Conservation (phyloP, 2,888 invertebrate species). For the Drosophila colorata region DNA sequence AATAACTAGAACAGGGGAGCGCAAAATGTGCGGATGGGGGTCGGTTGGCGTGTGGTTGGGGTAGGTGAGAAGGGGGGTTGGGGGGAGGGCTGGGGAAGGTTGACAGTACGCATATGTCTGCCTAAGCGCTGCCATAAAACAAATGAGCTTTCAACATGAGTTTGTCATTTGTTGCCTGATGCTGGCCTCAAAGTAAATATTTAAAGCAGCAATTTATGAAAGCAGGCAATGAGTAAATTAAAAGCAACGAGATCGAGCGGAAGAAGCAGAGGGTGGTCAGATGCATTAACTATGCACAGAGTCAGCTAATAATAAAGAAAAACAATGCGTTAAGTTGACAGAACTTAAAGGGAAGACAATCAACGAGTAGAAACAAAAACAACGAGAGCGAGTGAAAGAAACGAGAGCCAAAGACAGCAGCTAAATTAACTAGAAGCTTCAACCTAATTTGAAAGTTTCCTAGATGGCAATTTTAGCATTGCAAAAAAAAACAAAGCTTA, state of each 20-base stretch:
- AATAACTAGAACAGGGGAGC: constrained; percentile 65
- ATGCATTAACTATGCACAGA: not conserved
- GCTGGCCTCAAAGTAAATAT: constrained; percentile 13
- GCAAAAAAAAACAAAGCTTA: too few species aligned
- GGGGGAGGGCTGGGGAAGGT: not conserved
- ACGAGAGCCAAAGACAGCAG: constrained; percentile 3
- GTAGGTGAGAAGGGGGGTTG: not conserved
- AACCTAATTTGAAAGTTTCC: too few species aligned
- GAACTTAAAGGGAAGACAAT: not conserved
- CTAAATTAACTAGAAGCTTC: too few species aligned
- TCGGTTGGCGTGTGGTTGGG: not conserved
- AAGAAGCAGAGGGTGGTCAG: too few species aligned
- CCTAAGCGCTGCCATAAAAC: constrained; percentile 71
- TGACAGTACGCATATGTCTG: constrained; percentile 59
- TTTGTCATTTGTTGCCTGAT: constrained; percentile 66
- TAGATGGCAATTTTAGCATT: too few species aligned
- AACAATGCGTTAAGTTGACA: not conserved
- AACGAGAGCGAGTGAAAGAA: not conserved
- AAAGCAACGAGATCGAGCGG: not conserved
- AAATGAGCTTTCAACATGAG: constrained; percentile 77
- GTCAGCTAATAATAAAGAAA: not conserved
- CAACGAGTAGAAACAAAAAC: not conserved
- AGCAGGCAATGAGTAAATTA: not conserved
- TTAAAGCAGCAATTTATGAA: constrained; percentile 48
- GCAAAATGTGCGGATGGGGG: constrained; percentile 2